phyloP scores from a whole-genome alignment of 2,797 vertebrate species.

The Falco naumanni region DNA sequence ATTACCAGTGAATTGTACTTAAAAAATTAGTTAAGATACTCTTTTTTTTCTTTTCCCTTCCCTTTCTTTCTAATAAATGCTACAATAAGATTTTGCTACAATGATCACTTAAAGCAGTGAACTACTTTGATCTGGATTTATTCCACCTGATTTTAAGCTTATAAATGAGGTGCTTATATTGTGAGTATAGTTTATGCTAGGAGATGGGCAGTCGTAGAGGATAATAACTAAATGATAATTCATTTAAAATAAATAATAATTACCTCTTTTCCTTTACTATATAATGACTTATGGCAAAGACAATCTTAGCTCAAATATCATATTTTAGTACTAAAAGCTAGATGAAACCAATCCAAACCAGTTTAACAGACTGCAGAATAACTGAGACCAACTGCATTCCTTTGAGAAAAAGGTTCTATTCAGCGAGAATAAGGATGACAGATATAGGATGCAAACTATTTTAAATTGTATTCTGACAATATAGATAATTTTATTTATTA shows the following conservation, averaged over 20 bases:
- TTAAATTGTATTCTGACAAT: background rate
- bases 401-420: background rate
- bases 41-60: rapidly evolving
- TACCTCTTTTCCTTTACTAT: background rate
- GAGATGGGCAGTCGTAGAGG: background rate
- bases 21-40: background rate
- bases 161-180: background rate
- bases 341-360: background rate
- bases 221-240: background rate
- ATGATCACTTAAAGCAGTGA: background rate
- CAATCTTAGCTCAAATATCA: background rate
- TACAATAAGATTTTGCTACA: background rate
- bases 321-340: background rate
- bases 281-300: background rate
- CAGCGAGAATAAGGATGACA: background rate
- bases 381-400: background rate
- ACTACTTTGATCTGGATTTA: background rate
- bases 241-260: background rate
- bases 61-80: background rate
- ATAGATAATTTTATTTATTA: background rate
- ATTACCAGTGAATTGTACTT: background rate
- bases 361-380: background rate
- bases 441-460: background rate
- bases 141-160: background rate
- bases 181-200: background rate